phyloP scores from a whole-genome alignment of 2,888 invertebrate species.

The Polymixis lichenea region DNA sequence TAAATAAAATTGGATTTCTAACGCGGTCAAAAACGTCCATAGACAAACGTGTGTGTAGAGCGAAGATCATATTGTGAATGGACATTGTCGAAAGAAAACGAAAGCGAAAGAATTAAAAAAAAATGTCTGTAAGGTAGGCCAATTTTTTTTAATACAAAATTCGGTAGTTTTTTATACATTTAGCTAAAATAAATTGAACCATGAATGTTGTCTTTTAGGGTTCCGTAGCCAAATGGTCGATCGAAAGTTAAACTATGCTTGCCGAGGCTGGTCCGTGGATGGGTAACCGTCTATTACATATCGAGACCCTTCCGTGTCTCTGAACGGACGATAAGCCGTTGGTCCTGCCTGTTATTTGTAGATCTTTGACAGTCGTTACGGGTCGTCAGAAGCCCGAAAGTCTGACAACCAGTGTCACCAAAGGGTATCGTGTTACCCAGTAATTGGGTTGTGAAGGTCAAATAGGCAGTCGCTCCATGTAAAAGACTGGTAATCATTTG shows the following conservation, averaged over 20 bases:
- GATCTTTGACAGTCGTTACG: neutral
- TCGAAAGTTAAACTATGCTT: neutral
- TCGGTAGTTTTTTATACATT: slow-evolving; percentile 56
- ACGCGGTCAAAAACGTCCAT: slow-evolving; percentile 64
- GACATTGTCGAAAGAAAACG: slow-evolving; percentile 78
- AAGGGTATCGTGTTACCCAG: neutral
- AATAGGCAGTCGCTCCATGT: neutral
- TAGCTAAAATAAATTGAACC: slow-evolving; percentile 77
- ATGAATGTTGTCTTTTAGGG: slow-evolving; percentile 81
- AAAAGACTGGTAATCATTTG: neutral
- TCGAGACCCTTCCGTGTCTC: too few relatives aligned
- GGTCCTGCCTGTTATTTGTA: neutral
- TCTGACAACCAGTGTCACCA: neutral
- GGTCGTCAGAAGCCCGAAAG: neutral
- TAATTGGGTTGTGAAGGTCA: neutral
- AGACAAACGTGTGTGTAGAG: slow-evolving; percentile 70
- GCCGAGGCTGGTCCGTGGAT: neutral
- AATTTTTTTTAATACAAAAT: slow-evolving; percentile 76
- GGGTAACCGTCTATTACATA: neutral
- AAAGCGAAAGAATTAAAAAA: slow-evolving; percentile 65
- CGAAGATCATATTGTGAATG: slow-evolving; percentile 88
- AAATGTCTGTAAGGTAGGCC: slow-evolving; percentile 91
- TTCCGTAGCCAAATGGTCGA: slow-evolving; percentile 18
- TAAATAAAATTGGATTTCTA: slow-evolving; percentile 40
- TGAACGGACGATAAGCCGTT: neutral